Conservation (phyloP, 2,888 invertebrate species). For the Lasioglossum vierecki region DNA sequence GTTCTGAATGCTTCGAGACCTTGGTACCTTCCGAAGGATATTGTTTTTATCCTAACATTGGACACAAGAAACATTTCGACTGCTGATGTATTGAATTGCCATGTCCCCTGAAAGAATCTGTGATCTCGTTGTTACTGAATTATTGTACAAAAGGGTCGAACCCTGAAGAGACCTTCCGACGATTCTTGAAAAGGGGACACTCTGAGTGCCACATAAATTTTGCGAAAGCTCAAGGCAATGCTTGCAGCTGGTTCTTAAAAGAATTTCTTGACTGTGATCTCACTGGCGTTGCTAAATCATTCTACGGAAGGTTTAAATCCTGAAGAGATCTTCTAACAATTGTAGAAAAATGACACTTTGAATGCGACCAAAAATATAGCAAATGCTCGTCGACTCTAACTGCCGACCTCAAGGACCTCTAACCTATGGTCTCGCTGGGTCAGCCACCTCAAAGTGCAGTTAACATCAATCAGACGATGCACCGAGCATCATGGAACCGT, state of each 20-base stretch:
- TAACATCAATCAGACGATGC: slow-evolving; percentile 5
- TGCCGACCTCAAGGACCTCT: background rate
- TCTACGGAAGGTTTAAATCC: background rate
- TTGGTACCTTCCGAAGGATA: too few species aligned
- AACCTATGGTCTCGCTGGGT: slow-evolving; percentile 2
- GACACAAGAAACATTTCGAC: background rate
- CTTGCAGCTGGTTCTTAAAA: background rate
- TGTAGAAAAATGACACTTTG: background rate
- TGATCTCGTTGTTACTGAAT: background rate
- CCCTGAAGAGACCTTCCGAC: too few species aligned
- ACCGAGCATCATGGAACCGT: background rate
- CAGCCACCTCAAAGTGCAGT: slow-evolving; percentile 3
- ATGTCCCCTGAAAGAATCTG: background rate
- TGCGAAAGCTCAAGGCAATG: too few species aligned
- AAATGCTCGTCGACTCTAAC: background rate
- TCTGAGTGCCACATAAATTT: too few species aligned
- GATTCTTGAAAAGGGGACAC: too few species aligned
- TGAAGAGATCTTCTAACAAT: background rate
- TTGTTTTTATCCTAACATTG: background rate
- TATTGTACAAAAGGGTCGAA: background rate
- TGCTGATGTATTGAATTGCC: background rate
- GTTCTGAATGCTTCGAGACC: background rate
- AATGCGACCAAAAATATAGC: background rate
- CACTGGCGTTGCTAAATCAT: background rate
- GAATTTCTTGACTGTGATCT: background rate